Base-by-base conservation (phyloP, 2,113 vertebrate genomes). In the Egretta garzetta region DNA sequence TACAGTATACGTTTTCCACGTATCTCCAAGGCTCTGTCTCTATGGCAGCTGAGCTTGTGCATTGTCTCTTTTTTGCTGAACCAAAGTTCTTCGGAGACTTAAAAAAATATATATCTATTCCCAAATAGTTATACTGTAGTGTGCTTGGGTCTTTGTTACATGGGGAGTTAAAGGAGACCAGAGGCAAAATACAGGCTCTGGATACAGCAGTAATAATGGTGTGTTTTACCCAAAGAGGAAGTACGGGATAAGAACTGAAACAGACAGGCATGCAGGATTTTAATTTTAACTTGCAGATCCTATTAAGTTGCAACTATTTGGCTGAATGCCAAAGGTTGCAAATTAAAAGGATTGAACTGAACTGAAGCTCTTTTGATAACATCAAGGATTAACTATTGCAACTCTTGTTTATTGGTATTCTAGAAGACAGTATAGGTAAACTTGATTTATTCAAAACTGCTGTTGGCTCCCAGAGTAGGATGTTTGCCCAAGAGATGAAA, bases 241-340 rank as follows among this genome's bases (percentile, higher is more conserved):
- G 39, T 37, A 52, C 37, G 60, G 90, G 82, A 81, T 86, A 72
- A 93, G 59, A 90, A 68, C 80, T 35, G 56, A 53, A 93, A 84
- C 66, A 85, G 58, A 55, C 49, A 91, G 64, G 74, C 71, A 93
- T 30, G 68, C 35, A 75, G 49, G 80, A 85, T 79, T 95, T 96
- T 81, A 72, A 93, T 95, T 97, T 95, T 72, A 86, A 74, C 68
- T 89, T 90, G 72, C 67, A 94, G 88, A 89, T 77, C 88, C 86
- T 88, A 70, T 79, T 86, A 93, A 93, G 82, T 94, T 92, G 79
- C 60, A 92, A 8, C 90, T 68, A 20, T 82, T 68, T 95, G 90
- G 90, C 68, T 91, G 33, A 86, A 79, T 76, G 79, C 62, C 88
- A 90, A 39, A 79, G 28, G 32, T 13, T 83, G 47, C 75, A 88